phyloP scores from a whole-genome alignment of 1,140 invertebrate genomes.

The Drosophila elegans region DNA sequence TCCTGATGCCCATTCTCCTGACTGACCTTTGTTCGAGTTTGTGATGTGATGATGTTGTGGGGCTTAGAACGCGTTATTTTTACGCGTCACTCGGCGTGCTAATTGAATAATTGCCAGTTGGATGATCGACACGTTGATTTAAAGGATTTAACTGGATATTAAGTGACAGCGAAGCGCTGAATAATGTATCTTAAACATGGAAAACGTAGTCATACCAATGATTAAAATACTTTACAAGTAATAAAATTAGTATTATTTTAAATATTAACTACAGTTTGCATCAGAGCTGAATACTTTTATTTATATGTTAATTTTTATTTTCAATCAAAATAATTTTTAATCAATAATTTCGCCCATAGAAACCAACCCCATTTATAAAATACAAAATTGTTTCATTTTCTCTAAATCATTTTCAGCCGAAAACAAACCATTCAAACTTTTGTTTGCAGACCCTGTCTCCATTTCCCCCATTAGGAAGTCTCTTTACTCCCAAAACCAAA shows the following conservation, averaged over 20 bases:
- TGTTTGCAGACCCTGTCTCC: conserved; percentile 16
- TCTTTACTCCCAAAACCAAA: conserved; percentile 23
- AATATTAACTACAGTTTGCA: too few species aligned
- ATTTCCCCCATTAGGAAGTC: conserved; percentile 21
- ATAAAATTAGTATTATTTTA: too few species aligned
- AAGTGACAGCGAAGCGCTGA: not conserved
- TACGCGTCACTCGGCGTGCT: conserved; percentile 65
- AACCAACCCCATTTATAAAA: not conserved
- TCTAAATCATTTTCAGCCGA: not conserved
- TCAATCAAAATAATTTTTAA: too few species aligned
- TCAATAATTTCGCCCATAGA: not conserved
- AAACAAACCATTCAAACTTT: not conserved
- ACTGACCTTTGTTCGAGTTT: conserved; percentile 22
- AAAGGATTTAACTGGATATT: conserved; percentile 1
- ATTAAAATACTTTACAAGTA: too few species aligned
- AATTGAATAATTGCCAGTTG: conserved; percentile 74
- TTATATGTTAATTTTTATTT: too few species aligned
- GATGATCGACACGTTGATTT: conserved; percentile 14
- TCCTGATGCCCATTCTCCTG: conserved; percentile 21
- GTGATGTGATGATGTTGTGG: conserved; percentile 15
- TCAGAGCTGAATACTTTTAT: too few species aligned
- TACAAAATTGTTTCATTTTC: conserved; percentile 9
- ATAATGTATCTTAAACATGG: not conserved
- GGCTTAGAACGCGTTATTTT: conserved; percentile 51
- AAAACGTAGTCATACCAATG: too few species aligned